A percentile compares a stretch with the other conserved stretches of the same genome.
Conservation (phyloP, 2,888 invertebrate species). For the Sphaerophoria rueppellii region DNA sequence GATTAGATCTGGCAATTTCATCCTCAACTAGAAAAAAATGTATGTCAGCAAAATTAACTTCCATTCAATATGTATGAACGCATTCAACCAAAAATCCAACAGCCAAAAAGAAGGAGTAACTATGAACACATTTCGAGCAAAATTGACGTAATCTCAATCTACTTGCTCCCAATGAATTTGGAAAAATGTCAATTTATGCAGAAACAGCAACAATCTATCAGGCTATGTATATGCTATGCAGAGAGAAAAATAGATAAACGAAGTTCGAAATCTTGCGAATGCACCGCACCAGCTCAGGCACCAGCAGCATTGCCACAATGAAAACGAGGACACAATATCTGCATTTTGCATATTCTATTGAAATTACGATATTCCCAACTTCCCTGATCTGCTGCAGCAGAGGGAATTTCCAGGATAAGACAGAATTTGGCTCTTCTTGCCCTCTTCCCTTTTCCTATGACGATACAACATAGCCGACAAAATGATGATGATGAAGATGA, state of each 20-base stretch:
- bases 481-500: not conserved
- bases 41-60: slow-evolving; percentile 26
- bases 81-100: not conserved
- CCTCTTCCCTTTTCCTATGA: not conserved
- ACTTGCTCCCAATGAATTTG: not conserved
- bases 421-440: not conserved
- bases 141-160: slow-evolving; percentile 28
- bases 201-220: slow-evolving; percentile 48
- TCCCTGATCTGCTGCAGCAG: slow-evolving; percentile 5
- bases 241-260: slow-evolving; percentile 29
- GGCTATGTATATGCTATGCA: not conserved
- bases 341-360: slow-evolving; percentile 51
- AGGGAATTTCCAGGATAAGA: slow-evolving; percentile 1
- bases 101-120: slow-evolving; percentile 3
- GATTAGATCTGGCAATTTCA: slow-evolving; percentile 24
- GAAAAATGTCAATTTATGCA: slow-evolving; percentile 21
- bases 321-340: slow-evolving; percentile 13
- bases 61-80: slow-evolving; percentile 25
- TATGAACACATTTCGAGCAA: slow-evolving; percentile 26
- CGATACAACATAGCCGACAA: not conserved
- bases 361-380: slow-evolving; percentile 40
- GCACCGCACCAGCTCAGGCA: not conserved
- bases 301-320: not conserved
- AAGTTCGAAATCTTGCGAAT: slow-evolving; percentile 39
- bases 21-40: slow-evolving; percentile 15